Evolutionary conservation across 1,140 invertebrate genomes (phyloP).

Genomic region (Drosophila fuyamai): DNA sequence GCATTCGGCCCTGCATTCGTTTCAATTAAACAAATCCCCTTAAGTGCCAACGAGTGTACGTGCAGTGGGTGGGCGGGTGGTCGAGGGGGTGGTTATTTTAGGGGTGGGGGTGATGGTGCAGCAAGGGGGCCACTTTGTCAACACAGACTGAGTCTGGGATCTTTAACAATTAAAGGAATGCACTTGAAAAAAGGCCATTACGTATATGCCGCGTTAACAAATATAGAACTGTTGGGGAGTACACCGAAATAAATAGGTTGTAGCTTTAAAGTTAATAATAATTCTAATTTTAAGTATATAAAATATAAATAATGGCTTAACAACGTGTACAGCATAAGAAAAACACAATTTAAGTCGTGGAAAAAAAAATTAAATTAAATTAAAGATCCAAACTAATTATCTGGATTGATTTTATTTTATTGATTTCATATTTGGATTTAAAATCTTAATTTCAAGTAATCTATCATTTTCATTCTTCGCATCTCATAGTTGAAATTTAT

Average conservation of each 20-base stretch:
- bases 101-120: background rate
- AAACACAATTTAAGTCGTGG: no score
- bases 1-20: constrained; percentile 68
- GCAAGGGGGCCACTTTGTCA: constrained; percentile 68
- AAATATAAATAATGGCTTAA: no score
- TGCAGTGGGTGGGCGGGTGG: constrained; percentile 25
- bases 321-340: no score
- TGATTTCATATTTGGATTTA: no score
- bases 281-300: no score
- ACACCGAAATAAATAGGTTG: constrained; percentile 5
- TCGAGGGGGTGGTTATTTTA: background rate
- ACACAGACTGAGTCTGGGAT: constrained; percentile 62
- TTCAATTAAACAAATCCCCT: constrained; percentile 84
- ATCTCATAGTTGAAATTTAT: no score
- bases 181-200: constrained; percentile 73
- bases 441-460: no score
- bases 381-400: no score
- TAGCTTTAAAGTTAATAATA: no score
- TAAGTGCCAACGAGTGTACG: constrained; percentile 80
- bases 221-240: background rate
- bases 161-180: constrained; percentile 76
- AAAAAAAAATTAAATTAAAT: no score
- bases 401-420: no score
- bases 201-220: constrained; percentile 65
- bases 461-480: no score